Conservation (phyloP, 2,888 invertebrate genomes). For the Chironomus tentans region DNA sequence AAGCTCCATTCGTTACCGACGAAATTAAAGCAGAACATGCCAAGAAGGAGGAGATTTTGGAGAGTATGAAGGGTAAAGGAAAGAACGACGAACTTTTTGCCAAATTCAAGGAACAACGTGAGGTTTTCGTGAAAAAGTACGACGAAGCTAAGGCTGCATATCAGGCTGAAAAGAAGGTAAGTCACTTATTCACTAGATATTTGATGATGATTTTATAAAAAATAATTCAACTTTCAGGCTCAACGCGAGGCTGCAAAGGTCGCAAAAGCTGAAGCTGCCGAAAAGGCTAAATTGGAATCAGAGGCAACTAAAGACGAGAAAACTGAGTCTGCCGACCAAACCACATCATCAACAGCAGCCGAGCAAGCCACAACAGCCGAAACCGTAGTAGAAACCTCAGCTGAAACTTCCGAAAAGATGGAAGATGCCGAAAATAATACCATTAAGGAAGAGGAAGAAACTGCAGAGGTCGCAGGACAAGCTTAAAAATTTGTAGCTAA, state of each 20-base stretch:
- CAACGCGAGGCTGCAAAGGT: slow-evolving; percentile 15
- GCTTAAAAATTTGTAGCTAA: neutral
- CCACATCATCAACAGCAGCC: neutral
- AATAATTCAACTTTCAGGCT: slow-evolving; percentile 5
- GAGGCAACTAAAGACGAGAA: neutral
- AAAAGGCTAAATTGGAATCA: neutral
- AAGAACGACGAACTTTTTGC: slow-evolving; percentile 48
- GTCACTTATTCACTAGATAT: neutral
- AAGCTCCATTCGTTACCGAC: slow-evolving; percentile 51
- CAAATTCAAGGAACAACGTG: slow-evolving; percentile 48
- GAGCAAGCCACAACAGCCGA: neutral
- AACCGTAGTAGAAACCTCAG: neutral
- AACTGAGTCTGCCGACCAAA: neutral
- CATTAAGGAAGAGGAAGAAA: neutral
- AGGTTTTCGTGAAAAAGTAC: slow-evolving; percentile 49
- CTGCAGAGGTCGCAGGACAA: neutral
- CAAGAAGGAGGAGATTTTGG: slow-evolving; percentile 48
- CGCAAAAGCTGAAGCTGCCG: slow-evolving; percentile 10
- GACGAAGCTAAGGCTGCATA: slow-evolving; percentile 39
- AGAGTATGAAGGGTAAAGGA: slow-evolving; percentile 39
- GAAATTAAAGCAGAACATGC: slow-evolving; percentile 47
- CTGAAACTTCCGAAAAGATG: neutral
- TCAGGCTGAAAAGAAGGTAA: slow-evolving; percentile 21
- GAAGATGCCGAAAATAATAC: neutral
- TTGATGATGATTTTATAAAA: neutral